Conservation (phyloP, 2,797 vertebrate genomes). For the Anguilla anguilla region DNA sequence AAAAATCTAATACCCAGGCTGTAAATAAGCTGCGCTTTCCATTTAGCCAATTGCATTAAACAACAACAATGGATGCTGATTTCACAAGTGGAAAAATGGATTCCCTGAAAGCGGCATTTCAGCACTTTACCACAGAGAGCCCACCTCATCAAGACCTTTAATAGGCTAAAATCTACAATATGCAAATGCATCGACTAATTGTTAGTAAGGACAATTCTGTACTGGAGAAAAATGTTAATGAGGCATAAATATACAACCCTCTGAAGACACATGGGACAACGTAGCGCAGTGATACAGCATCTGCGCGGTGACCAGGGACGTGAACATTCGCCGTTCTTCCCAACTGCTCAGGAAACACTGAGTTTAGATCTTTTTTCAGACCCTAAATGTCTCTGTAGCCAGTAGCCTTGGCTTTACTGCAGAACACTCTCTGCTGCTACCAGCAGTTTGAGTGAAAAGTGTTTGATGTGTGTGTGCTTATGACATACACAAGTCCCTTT, state of each 20-base stretch:
- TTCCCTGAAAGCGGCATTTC: slow-evolving; percentile 7
- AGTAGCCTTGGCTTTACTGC: background rate
- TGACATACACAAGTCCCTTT: background rate
- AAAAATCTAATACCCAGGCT: background rate
- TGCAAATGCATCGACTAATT: background rate
- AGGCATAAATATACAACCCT: background rate
- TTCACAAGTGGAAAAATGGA: background rate
- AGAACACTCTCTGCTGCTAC: background rate
- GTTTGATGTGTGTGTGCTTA: background rate
- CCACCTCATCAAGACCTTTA: background rate
- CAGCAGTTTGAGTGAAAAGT: background rate
- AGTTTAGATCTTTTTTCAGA: background rate
- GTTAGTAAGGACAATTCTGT: background rate
- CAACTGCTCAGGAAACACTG: background rate
- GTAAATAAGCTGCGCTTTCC: slow-evolving; percentile 5
- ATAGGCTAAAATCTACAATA: background rate
- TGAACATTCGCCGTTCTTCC: background rate
- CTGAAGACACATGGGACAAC: background rate
- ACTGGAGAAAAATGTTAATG: background rate
- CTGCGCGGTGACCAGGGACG: background rate
- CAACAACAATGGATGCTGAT: background rate
- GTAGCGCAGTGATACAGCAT: background rate
- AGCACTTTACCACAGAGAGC: background rate
- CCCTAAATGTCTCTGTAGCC: background rate
- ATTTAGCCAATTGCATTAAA: slow-evolving; percentile 23